phyloP scores from a whole-genome alignment of 2,888 invertebrate genomes.

The Helleia helle region DNA sequence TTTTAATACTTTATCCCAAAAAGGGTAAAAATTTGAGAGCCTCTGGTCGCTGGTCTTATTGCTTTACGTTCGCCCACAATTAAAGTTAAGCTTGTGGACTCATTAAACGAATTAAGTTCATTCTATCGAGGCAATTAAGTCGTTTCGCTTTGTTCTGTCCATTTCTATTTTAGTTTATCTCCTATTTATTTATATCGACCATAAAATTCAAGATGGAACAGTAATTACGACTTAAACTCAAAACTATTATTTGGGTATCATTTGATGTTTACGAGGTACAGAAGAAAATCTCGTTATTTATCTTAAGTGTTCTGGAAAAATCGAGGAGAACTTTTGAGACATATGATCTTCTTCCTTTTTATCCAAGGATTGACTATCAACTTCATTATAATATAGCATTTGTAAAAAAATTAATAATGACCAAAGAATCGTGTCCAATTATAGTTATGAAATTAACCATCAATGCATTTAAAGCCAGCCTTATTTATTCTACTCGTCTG shows the following conservation, averaged over 20 bases:
- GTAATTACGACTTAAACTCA: neutral
- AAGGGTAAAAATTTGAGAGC: neutral
- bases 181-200: conserved; percentile 3
- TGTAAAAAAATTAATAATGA: no score
- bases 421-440: no score
- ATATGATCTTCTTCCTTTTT: no score
- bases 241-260: neutral
- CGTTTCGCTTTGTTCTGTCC: conserved; percentile 8
- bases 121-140: conserved; percentile 9
- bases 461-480: no score
- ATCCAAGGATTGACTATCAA: no score
- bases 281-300: no score
- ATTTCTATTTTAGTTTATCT: conserved; percentile 7
- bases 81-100: conserved; percentile 9
- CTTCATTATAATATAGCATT: no score
- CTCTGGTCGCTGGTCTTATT: conserved; percentile 3
- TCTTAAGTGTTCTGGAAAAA: no score
- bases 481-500: no score
- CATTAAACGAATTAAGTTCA: conserved; percentile 10
- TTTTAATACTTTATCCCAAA: no score
- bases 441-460: no score
- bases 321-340: no score
- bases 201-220: conserved; percentile 1
- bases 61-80: conserved; percentile 9
- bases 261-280: neutral